Evolutionary conservation across 2,113 vertebrate species (phyloP).

Genomic region (Rhombomys opimus): DNA sequence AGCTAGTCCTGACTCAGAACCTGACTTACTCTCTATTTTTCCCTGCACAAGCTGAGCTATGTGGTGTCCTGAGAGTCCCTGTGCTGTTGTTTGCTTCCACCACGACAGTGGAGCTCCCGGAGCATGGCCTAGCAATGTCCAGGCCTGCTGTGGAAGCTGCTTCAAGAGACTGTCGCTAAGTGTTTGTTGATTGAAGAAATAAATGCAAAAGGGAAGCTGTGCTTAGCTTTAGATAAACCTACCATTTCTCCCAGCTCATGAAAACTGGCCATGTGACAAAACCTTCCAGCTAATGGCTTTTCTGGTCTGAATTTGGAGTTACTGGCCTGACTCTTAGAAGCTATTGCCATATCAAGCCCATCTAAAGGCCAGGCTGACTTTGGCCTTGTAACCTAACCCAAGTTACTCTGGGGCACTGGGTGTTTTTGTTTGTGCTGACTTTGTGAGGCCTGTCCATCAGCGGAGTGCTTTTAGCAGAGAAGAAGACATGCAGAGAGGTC

Average conservation of each 20-base stretch:
- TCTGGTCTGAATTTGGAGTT: not conserved
- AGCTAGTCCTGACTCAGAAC: not conserved
- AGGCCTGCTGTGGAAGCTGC: not conserved
- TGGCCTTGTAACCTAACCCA: not conserved
- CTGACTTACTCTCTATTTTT: not conserved
- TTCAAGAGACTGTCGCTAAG: not conserved
- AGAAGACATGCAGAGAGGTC: not conserved
- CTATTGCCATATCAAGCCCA: not conserved
- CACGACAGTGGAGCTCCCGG: not conserved
- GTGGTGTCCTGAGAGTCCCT: not conserved
- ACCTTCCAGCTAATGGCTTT: not conserved
- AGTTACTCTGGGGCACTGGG: not conserved
- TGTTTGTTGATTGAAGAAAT: not conserved
- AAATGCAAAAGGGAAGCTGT: constrained; percentile 7
- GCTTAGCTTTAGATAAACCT: not conserved
- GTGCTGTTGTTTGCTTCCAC: not conserved
- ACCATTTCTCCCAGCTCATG: not conserved
- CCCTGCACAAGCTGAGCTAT: not conserved
- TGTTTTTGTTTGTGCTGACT: not conserved
- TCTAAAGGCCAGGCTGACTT: not conserved
- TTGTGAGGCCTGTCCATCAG: not conserved
- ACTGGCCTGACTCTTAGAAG: not conserved
- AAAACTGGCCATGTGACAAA: not conserved
- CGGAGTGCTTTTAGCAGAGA: not conserved
- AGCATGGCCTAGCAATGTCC: not conserved